Evolutionary conservation across 2,888 invertebrate species (phyloP), one percentile per base, ranked within the genome.

Genomic region (Drosophila siamana): DNA sequence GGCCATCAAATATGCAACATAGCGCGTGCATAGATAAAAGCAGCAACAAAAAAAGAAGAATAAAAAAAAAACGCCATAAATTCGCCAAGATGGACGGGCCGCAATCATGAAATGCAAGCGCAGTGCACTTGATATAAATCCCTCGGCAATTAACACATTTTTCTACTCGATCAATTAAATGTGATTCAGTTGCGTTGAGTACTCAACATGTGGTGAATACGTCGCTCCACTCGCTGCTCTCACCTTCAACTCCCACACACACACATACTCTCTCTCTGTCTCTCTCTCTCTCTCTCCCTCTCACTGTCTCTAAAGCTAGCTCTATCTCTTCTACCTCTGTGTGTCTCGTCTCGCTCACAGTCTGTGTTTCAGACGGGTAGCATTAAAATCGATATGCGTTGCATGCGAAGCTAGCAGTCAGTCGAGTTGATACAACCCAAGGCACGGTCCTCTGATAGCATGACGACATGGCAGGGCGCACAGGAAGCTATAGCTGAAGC

Each of bases 381-480:
- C 64, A 78, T 64, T 80, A 85, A 79, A 85, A 87, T 87, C 83
- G 78, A 85, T 85, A 87, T 48, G 65, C 66, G 62, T 51, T 78
- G 80, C 69, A 80, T 78, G 78, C 61, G 44, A 60, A 24, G 26
- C 44, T 19, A 24, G 47, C 67, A 26, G 40, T 13, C 24, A 15
- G 56, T 8, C 54, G 16, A 44, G 59, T 44, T 43, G 22, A 44
- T 64, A 56, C 60, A 54, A 38, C 64, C 41, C 33, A n/a, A n/a
- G 56, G 65, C 69, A 28, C 51, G 54, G 52, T 9, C 40, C 80
- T 66, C 78, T 59, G 81, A 83, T 83, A 84, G 77, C 80, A 73
- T 73, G 78, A 82, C 80, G 71, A 86, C 67, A 80, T 86, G 81
- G 71, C 85, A 85, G 76, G 82, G 85, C 80, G 82, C 78, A 85